Evolutionary conservation across 1,140 invertebrate genomes (phyloP).

Genomic region (Cepaea nemoralis): DNA sequence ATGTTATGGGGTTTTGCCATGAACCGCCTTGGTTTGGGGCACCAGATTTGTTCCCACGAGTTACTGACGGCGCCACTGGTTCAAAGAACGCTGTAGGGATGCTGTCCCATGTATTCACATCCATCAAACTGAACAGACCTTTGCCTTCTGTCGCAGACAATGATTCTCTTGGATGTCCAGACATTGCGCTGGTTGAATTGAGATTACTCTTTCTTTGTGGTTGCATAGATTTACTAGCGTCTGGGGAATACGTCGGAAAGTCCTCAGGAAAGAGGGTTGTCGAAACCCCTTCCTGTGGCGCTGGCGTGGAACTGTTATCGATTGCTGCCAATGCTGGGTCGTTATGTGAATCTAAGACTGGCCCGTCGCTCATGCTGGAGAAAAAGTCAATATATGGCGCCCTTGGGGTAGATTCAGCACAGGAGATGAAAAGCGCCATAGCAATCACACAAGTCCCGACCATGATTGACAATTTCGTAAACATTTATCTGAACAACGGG

Average conservation of each 20-base stretch:
- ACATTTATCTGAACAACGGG: too few species aligned
- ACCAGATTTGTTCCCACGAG: not conserved
- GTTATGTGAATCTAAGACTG: not conserved
- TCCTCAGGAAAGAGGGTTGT: not conserved
- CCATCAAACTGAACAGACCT: not conserved
- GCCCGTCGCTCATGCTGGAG: not conserved
- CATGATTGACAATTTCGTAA: too few species aligned
- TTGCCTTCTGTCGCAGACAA: not conserved
- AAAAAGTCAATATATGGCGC: not conserved
- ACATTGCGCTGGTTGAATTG: not conserved
- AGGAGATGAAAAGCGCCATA: not conserved
- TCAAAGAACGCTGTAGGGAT: conserved; percentile 12
- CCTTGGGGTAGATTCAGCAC: not conserved
- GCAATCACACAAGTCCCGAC: not conserved
- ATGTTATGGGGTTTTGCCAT: not conserved
- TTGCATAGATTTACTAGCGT: not conserved
- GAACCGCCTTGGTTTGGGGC: not conserved
- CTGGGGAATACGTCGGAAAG: not conserved
- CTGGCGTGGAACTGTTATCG: not conserved
- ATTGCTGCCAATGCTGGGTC: not conserved
- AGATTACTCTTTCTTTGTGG: not conserved
- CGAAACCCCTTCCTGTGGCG: not conserved
- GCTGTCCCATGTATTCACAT: not conserved
- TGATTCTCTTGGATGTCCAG: not conserved
- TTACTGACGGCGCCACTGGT: not conserved